phyloP scores from a whole-genome alignment of 2,797 vertebrate species.

The Falco rusticolus region DNA sequence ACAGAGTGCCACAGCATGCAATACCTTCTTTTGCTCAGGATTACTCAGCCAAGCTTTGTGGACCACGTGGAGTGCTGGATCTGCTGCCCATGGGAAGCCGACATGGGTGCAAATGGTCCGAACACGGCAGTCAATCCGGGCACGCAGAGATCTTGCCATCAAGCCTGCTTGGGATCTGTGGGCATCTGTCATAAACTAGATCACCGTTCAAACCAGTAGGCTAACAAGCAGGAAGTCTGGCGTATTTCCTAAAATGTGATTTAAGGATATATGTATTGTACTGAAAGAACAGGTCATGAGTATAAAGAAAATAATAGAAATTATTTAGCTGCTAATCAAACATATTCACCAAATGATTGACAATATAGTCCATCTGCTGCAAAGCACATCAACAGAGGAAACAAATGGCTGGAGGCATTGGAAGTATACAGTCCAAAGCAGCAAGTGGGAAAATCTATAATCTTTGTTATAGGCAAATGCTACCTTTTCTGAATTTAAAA shows the following conservation, averaged over 20 bases:
- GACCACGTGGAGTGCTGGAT: background rate
- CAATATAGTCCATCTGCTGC: background rate
- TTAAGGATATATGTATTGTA: background rate
- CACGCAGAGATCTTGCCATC: background rate
- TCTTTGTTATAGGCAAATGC: background rate
- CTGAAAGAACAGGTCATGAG: background rate
- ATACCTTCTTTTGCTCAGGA: background rate
- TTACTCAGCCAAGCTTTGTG: background rate
- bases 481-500: background rate
- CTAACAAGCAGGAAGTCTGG: background rate
- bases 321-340: background rate
- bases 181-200: background rate
- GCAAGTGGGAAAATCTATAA: background rate
- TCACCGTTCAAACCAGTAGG: background rate
- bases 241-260: background rate
- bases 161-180: background rate
- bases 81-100: background rate
- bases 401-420: background rate
- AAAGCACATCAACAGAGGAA: background rate
- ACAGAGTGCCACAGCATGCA: background rate
- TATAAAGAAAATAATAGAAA: background rate
- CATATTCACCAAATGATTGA: background rate
- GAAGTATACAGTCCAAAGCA: background rate
- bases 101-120: fast-evolving
- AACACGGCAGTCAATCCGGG: background rate